Conservation (phyloP, 2,888 invertebrate species). For the Agriotes lineatus region DNA sequence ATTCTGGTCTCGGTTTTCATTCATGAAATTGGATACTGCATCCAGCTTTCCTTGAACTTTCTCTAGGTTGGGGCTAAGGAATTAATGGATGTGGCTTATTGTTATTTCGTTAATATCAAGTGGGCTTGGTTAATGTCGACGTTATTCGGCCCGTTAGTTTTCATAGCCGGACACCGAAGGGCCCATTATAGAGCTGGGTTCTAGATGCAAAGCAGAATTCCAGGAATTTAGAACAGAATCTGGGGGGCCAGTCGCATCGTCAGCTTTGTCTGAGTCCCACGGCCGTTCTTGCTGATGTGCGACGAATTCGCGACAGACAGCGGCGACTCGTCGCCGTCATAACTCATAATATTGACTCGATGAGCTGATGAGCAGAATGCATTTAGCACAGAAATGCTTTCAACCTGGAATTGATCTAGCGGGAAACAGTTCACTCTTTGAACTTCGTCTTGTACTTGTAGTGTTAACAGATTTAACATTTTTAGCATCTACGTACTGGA, state of each 20-base stretch:
- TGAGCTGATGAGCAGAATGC: no score
- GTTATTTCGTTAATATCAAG: neutral
- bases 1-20: neutral
- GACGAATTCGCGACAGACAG: slow-evolving; percentile 8
- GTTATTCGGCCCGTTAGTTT: neutral
- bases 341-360: no score
- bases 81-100: neutral
- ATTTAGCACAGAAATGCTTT: no score
- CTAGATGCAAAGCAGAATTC: slow-evolving; percentile 15
- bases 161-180: neutral
- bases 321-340: neutral
- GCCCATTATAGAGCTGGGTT: no score
- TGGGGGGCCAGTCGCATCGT: slow-evolving; percentile 16
- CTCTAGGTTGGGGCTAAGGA: neutral
- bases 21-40: neutral
- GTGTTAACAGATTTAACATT: no score
- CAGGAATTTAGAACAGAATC: slow-evolving; percentile 24
- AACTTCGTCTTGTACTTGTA: no score
- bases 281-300: slow-evolving; percentile 4
- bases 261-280: slow-evolving; percentile 26
- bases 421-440: no score
- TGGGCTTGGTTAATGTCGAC: neutral
- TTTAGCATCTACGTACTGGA: no score
- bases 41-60: slow-evolving; percentile 2
- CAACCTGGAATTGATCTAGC: no score